Evolutionary conservation across 2,797 vertebrate species (phyloP), one percentile per base, ranked within the genome.

Genomic region (Catamblyrhynchus diadema): DNA sequence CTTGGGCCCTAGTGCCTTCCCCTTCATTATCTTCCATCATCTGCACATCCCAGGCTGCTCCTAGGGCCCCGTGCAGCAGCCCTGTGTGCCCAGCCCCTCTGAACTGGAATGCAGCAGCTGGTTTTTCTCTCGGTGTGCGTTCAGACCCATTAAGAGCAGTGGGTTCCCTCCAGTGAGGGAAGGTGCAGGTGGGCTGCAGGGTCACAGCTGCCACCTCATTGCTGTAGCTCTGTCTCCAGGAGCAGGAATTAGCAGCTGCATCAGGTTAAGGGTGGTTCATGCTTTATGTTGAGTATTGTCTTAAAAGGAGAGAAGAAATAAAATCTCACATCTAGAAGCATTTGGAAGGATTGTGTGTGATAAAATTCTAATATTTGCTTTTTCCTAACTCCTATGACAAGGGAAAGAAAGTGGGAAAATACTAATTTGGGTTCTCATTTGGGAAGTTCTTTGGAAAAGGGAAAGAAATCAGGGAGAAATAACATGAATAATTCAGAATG

Each of bases 391-490:
- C 41, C 22, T 88, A 67, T 71, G 37, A 45, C 19, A 62, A 71
- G 66, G 57, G 20, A 86, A 64, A 64, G 35, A 41, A 91, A 32
- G 39, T 33, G 28, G 28, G 20, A 85, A 86, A 80, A 75, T 30
- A 56, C 8, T 69, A 54, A 66, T 84, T 78, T 82, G 32, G 8
- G 21, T 87, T 77, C 50, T 59, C 9, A 24, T 85, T 82, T 83
- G 24, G 45, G 44, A 83, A 74, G 47, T 88, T 92, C 30, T 5
- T 35, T 66, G 59, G 27, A 62, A 77, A 87, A 54, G 32, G 19
- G 15, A 39, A 81, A 80, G n/a, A 85, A 92, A 83, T 82, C 25
- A 35, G 25, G 62, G 48, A 80, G 28, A 86, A 87, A 82, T 90
- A 37, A 42, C 0, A 12, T 91, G 75, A 77, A 54, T 93, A 81